Percentiles rank a stretch among this genome's conserved stretches.
These are phyloP conservation scores for Mixornis gularis DNA, from an alignment of 2,113 vertebrate genomes.

Conservation along the genomic window DNA sequence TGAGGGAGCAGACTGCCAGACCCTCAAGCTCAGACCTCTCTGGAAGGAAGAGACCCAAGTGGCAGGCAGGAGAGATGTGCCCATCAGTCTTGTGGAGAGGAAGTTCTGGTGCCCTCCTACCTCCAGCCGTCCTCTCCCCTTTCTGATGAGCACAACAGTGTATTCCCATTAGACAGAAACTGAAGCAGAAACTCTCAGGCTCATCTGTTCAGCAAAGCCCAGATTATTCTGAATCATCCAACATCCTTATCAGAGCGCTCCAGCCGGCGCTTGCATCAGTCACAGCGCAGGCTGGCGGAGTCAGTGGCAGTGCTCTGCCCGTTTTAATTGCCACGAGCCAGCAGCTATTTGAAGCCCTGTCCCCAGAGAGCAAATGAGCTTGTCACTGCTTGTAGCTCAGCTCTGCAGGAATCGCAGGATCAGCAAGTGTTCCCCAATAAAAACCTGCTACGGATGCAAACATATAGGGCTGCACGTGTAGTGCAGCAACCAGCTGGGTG, in stretches of 20 bases:
- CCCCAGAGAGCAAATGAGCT: conserved; percentile 17
- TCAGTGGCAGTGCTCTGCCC: background rate
- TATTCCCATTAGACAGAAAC: background rate
- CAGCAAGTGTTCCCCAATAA: background rate
- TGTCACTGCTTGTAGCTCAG: background rate
- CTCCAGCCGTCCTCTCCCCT: background rate
- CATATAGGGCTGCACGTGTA: accelerated
- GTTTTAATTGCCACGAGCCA: conserved; percentile 19
- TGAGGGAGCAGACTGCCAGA: background rate
- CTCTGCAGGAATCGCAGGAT: background rate
- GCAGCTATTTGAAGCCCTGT: conserved; percentile 34
- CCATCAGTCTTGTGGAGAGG: background rate
- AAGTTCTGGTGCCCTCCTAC: background rate
- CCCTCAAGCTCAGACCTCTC: background rate
- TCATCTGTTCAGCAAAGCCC: conserved; percentile 1
- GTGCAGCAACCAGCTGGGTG: background rate
- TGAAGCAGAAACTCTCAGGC: background rate
- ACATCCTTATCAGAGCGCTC: conserved; percentile 36
- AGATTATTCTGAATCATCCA: conserved; percentile 46
- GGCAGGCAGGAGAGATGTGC: background rate
- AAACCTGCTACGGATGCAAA: background rate
- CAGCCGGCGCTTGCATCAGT: conserved; percentile 21
- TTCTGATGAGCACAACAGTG: background rate
- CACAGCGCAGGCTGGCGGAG: background rate
- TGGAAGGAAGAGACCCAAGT: background rate